A percentile compares a stretch with the other conserved stretches of the same genome.
phyloP scores from a whole-genome alignment of 2,888 invertebrate genomes.

The Branchipolynoe longqiensis region DNA sequence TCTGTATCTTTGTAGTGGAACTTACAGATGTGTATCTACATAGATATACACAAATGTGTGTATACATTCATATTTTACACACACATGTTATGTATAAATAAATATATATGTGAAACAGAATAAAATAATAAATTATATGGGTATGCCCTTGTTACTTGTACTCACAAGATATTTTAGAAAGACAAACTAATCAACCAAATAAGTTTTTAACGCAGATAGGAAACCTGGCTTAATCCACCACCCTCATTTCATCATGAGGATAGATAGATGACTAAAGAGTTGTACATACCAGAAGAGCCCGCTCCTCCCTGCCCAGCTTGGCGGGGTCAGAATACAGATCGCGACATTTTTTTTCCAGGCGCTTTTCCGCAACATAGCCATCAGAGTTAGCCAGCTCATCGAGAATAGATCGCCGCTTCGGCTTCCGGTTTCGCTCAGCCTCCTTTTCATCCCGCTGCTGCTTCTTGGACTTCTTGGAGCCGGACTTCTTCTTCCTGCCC shows the following conservation, averaged over 20 bases:
- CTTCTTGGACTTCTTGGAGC: not conserved
- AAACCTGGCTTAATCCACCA: not conserved
- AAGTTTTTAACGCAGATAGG: too few relatives aligned
- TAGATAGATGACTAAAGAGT: not conserved
- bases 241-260: not conserved
- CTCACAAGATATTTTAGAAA: too few relatives aligned
- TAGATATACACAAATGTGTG: too few relatives aligned
- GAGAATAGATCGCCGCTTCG: constrained; percentile 66
- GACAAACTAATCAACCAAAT: too few relatives aligned
- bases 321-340: constrained; percentile 68
- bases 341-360: constrained; percentile 53
- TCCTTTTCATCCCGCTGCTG: not conserved
- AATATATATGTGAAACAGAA: too few relatives aligned
- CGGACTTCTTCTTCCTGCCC: constrained; percentile 3
- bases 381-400: constrained; percentile 69
- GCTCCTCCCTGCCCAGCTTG: constrained; percentile 69
- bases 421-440: not conserved
- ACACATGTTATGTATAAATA: too few relatives aligned
- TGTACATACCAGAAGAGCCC: constrained; percentile 69
- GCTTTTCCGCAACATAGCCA: constrained; percentile 68
- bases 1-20: too few relatives aligned
- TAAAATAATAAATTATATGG: too few relatives aligned
- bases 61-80: too few relatives aligned
- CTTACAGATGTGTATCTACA: too few relatives aligned
- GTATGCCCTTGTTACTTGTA: too few relatives aligned